phyloP scores from a whole-genome alignment of 2,113 vertebrate genomes.

The Beaufortia kweichowensis region DNA sequence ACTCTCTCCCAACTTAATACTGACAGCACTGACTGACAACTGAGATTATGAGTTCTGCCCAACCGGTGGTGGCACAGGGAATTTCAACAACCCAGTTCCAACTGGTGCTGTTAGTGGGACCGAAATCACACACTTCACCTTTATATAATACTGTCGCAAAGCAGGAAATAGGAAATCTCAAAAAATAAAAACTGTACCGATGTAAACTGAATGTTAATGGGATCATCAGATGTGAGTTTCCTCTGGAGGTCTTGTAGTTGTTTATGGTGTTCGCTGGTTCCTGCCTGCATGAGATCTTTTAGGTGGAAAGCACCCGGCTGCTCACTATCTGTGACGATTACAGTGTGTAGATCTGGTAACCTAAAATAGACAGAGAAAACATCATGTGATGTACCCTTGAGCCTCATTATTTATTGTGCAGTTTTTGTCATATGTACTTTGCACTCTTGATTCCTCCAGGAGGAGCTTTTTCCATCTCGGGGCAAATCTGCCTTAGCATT shows the following conservation, averaged over 20 bases:
- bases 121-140: too few species aligned
- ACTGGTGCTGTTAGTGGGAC: too few species aligned
- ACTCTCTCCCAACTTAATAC: too few species aligned
- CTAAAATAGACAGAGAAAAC: constrained; percentile 62
- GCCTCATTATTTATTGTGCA: background rate
- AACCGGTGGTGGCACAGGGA: too few species aligned
- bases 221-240: constrained; percentile 79
- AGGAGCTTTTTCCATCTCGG: constrained; percentile 78
- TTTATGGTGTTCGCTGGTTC: constrained; percentile 68
- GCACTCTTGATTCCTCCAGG: constrained; percentile 83
- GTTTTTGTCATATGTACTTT: constrained; percentile 68
- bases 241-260: constrained; percentile 76
- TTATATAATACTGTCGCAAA: too few species aligned
- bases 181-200: constrained; percentile 74
- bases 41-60: too few species aligned
- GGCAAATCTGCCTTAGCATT: constrained; percentile 86
- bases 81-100: too few species aligned
- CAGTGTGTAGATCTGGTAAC: constrained; percentile 81
- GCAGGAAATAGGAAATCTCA: too few species aligned
- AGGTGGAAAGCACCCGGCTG: constrained; percentile 81
- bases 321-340: constrained; percentile 79
- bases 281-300: constrained; percentile 83
- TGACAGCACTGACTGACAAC: too few species aligned
- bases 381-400: background rate
- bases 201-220: constrained; percentile 94